Evolutionary conservation across 2,888 invertebrate species (phyloP), one percentile per base, ranked within the genome.

Genomic region (Idaea biselata): DNA sequence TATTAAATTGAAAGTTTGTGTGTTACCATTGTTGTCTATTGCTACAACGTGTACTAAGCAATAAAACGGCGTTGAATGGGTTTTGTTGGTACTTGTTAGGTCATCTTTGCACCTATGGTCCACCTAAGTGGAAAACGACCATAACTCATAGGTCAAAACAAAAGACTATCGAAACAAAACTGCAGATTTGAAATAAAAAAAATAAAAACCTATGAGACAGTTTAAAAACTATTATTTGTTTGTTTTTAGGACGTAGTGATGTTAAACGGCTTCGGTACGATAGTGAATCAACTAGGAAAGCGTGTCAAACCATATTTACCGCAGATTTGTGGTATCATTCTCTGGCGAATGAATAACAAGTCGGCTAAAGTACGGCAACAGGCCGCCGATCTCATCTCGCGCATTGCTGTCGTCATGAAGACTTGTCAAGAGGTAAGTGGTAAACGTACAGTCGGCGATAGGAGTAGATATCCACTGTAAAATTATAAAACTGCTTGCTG

Each of bases 291-390:
- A 73, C 92, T 99, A 63, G 99, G 98, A 7, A 99, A 99, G 88
- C 94, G 99, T 55, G 99, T 99, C 6, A 99, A 99, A 87, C 98
- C 99, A 0, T 99, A 99, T 86, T 91, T 99, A 76, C 99, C 99
- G 0, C 99, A 99, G 93, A 99, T 99, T 81, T 99, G 99, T 84
- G 99, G 99, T 94, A 99, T 99, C 1, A 99, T 99, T 79, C 93
- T 99, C 60, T 99, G 99, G 99, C 95, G 99, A 68, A 94, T 99
- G 83, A 99, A 99, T 92, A 99, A 99, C 87, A 99, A 99, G 92
- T 98, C 99, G 0, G 99, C 99, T 1, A 99, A 99, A 92, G 99
- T 97, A 8, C 95, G 99, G 62, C 99, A 99, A 84, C 99, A 99
- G 89, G 99, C 99, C 0, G 99, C 99, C 0, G 99, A 99, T 93